A percentile compares a stretch with the other conserved stretches of the same genome.
Conservation (phyloP, 30 jellyfish, hydroid and myxozoan species). For the Hydractinia echinata region DNA sequence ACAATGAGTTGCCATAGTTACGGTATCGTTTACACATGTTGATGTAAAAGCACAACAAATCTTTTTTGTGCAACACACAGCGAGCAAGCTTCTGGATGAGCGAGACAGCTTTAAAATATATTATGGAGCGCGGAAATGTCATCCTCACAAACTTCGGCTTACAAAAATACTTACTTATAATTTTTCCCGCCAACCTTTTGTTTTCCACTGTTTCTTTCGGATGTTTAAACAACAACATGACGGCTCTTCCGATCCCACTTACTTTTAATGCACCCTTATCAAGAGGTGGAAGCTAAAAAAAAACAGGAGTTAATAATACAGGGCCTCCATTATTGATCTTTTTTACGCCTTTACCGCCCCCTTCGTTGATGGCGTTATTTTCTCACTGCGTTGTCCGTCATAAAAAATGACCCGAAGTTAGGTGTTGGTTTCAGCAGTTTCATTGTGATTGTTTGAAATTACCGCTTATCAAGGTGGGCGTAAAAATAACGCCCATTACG, state of each 20-base stretch:
- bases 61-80: background rate
- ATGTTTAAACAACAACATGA: conserved; percentile 88
- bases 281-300: conserved; percentile 79
- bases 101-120: too few species aligned
- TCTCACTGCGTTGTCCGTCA: too few species aligned
- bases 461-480: too few species aligned
- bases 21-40: background rate
- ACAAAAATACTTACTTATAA: conserved; percentile 52
- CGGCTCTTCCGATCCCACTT: conserved; percentile 97
- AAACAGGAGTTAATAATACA: background rate
- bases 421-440: too few species aligned
- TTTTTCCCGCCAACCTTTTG: conserved; percentile 78
- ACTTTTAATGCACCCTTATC: conserved; percentile 82
- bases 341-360: too few species aligned
- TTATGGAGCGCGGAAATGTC: too few species aligned
- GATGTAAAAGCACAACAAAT: background rate
- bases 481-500: too few species aligned
- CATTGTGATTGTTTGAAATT: too few species aligned
- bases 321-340: too few species aligned
- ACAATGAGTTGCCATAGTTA: conserved; percentile 1
- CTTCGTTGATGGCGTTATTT: too few species aligned
- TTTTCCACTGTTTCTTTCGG: conserved; percentile 83
- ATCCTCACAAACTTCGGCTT: background rate
- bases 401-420: too few species aligned
- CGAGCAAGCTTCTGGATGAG: background rate